phyloP scores from a whole-genome alignment of 2,797 vertebrate genomes.

The Nannoperca obscura region DNA sequence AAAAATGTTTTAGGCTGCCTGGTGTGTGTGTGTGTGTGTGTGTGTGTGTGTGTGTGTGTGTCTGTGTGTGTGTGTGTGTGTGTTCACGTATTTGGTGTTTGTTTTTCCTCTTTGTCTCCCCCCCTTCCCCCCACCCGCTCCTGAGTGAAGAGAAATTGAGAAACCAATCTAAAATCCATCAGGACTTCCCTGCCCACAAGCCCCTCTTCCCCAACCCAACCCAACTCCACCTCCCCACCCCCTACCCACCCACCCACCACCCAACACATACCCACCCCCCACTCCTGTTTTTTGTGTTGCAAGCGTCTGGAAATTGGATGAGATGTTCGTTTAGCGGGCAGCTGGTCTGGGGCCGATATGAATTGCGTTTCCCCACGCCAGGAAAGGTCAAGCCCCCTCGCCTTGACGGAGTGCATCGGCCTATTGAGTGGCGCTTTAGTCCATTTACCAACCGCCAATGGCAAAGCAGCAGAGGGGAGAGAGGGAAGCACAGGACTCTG shows the following conservation, averaged over 20 bases:
- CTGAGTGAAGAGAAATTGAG: slow-evolving; percentile 86
- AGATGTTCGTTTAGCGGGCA: slow-evolving; percentile 85
- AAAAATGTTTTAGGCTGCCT: slow-evolving; percentile 47
- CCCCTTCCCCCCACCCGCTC: slow-evolving; percentile 68
- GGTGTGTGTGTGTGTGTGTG: slow-evolving; percentile 29
- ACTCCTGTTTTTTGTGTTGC: slow-evolving; percentile 81
- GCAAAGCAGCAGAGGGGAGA: slow-evolving; percentile 66
- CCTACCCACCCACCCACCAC: slow-evolving; percentile 49
- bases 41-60: no score
- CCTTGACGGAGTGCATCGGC: slow-evolving; percentile 87
- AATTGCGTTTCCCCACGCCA: slow-evolving; percentile 86
- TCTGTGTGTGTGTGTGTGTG: slow-evolving; percentile 41
- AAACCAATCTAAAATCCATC: slow-evolving; percentile 91
- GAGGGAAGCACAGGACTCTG: slow-evolving; percentile 65
- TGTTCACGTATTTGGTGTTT: slow-evolving; percentile 70
- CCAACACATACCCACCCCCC: slow-evolving; percentile 52
- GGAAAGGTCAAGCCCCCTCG: slow-evolving; percentile 87
- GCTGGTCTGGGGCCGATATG: slow-evolving; percentile 84
- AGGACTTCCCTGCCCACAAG: slow-evolving; percentile 84
- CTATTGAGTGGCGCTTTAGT: slow-evolving; percentile 88
- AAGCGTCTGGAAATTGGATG: slow-evolving; percentile 85
- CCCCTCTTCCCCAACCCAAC: slow-evolving; percentile 57
- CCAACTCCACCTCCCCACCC: slow-evolving; percentile 20
- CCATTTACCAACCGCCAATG: slow-evolving; percentile 86
- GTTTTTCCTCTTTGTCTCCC: slow-evolving; percentile 84